Base-by-base conservation (phyloP, 2,113 vertebrate genomes). In the Malurus melanocephalus region DNA sequence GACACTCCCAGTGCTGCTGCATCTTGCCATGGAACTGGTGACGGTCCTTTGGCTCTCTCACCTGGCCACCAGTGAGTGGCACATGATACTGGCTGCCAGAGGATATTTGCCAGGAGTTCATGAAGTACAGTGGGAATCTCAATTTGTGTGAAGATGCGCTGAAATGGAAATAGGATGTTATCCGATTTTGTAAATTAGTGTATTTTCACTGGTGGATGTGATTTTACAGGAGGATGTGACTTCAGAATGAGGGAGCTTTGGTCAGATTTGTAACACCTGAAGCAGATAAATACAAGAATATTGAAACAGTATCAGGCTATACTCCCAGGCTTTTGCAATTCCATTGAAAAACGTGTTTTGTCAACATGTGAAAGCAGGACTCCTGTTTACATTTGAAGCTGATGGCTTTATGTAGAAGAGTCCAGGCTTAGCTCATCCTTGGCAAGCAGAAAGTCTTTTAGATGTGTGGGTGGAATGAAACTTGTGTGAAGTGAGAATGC, bases 11-110 rank as follows among this genome's bases (percentile, higher is more conserved):
- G 11, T 11, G 53, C 45, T 11, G 53, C 45, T 60, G 21, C 3
- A 0, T 28, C 68, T n/a, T 46, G 52, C 52, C 46, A 6, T 0
- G 0, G 73, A 32, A 2, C 64, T 5, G 7, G 9, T 0, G 4
- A 11, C 30, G 59, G 64, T 69, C 18, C 81, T 86, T 68, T 68
- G 90, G 88, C 94, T 92, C 68, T 92, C 76, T 89, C 66, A 61
- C 42, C 85, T 86, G 90, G 85, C 76, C 51, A 16, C 26, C 1
- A 3, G 35, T 2, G 32, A 60, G 72, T 1, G 10, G 57, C 68
- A 88, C 5, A 6, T 1, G 12, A 7, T 22, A 2, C 32, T 0
- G 4, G 15, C 77, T 88, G 53, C 78, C 15, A 7, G 23, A 14
- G 69, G 43, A 24, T 7, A 0, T 57, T 26, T 4, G 27, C 15